A percentile compares a stretch with the other conserved stretches of the same genome.
Evolutionary conservation across 2,888 invertebrate genomes (phyloP).

Genomic region (Diarsia brunnea): DNA sequence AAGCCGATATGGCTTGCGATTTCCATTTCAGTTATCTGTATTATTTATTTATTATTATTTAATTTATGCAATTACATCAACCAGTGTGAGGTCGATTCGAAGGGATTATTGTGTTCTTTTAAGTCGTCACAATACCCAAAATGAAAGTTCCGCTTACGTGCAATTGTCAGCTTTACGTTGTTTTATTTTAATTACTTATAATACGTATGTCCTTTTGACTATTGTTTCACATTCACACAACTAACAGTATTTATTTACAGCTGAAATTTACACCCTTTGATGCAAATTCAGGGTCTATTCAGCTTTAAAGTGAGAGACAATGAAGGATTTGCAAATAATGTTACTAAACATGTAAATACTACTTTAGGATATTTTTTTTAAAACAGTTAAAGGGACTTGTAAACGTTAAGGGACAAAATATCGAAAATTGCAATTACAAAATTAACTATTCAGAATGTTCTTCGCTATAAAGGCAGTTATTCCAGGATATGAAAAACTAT

Average conservation of each 20-base stretch:
- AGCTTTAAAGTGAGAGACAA: neutral
- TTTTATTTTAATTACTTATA: slow-evolving; percentile 8
- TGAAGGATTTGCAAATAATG: neutral
- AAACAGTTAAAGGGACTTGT: neutral
- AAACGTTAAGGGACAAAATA: neutral
- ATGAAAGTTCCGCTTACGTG: neutral
- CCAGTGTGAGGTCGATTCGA: neutral
- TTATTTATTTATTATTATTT: neutral
- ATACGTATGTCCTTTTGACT: slow-evolving; percentile 15
- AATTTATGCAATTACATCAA: neutral
- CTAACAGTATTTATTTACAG: slow-evolving; percentile 29
- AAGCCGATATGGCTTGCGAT: neutral
- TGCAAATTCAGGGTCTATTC: neutral
- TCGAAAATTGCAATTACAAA: neutral
- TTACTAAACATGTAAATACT: neutral
- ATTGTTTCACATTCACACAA: slow-evolving; percentile 21
- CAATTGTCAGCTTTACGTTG: neutral
- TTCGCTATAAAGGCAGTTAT: neutral
- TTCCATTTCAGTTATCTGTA: neutral
- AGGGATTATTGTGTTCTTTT: neutral
- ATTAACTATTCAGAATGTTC: neutral
- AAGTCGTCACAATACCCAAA: neutral
- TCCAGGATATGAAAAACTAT: slow-evolving; percentile 8
- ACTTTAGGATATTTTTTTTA: no score
- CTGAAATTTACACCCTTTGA: slow-evolving; percentile 27